A percentile compares a stretch with the other conserved stretches of the same genome.
Conservation (phyloP, 2,797 vertebrate genomes). For the Sebastes umbrosus region DNA sequence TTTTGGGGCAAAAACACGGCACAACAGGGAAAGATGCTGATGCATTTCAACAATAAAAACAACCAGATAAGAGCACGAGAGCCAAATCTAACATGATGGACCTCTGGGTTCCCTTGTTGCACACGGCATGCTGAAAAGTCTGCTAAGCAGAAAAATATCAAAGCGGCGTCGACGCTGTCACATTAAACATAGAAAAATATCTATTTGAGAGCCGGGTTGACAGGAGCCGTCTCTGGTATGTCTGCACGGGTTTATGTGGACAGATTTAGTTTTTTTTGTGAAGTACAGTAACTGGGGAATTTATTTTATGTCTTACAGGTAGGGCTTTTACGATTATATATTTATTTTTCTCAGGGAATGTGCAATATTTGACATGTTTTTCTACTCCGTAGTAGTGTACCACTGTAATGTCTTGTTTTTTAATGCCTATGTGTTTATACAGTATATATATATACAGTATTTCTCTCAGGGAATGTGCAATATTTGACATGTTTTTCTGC, state of each 20-base stretch:
- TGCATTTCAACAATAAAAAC: constrained; percentile 41
- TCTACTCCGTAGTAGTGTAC: too few relatives aligned
- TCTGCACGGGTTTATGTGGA: constrained; percentile 21
- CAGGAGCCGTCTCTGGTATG: not conserved
- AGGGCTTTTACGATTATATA: too few relatives aligned
- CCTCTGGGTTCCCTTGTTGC: constrained; percentile 43
- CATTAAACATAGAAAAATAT: constrained; percentile 33
- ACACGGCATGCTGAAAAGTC: constrained; percentile 31
- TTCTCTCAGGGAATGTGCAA: too few relatives aligned
- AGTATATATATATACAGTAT: too few relatives aligned
- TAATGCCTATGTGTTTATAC: too few relatives aligned
- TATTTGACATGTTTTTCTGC: too few relatives aligned
- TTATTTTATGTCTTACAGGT: not conserved
- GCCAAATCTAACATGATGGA: constrained; percentile 60
- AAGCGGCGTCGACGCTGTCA: constrained; percentile 37
- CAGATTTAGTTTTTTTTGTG: not conserved
- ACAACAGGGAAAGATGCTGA: constrained; percentile 30
- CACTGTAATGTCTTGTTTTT: too few relatives aligned
- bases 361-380: too few relatives aligned
- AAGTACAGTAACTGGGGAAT: not conserved
- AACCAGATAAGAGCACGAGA: constrained; percentile 29
- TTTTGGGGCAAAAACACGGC: not conserved
- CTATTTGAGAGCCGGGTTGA: constrained; percentile 31
- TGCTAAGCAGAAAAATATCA: constrained; percentile 31
- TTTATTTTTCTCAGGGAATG: too few relatives aligned